Percentiles rank a stretch among this genome's conserved stretches.
Conservation (phyloP, 2,888 invertebrate genomes). For the Adelognathus sp. region DNA sequence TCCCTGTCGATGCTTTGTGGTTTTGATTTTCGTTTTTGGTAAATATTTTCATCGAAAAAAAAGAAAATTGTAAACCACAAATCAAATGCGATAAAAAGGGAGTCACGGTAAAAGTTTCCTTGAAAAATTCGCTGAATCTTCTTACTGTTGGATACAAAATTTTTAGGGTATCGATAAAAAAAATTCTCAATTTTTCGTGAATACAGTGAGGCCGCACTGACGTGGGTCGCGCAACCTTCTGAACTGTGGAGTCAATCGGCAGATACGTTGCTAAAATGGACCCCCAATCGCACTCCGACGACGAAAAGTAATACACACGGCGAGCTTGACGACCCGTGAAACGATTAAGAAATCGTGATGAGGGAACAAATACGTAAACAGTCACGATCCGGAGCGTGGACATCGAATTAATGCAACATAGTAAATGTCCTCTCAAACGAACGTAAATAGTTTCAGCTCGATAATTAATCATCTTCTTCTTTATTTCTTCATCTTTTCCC, state of each 20-base stretch:
- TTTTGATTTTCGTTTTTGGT: too few species aligned
- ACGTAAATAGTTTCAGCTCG: not conserved
- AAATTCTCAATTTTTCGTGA: too few species aligned
- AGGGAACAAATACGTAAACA: not conserved
- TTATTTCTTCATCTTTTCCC: not conserved
- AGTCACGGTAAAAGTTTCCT: too few species aligned
- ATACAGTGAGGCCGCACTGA: not conserved
- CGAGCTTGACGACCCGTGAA: not conserved
- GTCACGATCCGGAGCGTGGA: not conserved
- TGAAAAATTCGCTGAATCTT: too few species aligned
- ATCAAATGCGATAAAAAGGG: too few species aligned
- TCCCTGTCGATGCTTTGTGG: too few species aligned
- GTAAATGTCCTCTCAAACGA: not conserved
- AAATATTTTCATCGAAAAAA: too few species aligned
- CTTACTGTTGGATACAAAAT: too few species aligned
- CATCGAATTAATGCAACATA: not conserved
- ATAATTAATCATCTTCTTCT: not conserved
- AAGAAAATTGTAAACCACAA: too few species aligned
- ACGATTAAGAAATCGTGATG: not conserved
- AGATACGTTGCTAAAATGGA: not conserved
- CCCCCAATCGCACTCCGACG: not conserved
- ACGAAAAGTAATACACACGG: not conserved
- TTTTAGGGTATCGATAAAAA: too few species aligned
- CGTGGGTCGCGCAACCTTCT: not conserved
- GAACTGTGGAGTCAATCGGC: conserved; percentile 1